Evolutionary conservation across 2,888 invertebrate genomes (phyloP).

Genomic region (Platerodrilus igneus): DNA sequence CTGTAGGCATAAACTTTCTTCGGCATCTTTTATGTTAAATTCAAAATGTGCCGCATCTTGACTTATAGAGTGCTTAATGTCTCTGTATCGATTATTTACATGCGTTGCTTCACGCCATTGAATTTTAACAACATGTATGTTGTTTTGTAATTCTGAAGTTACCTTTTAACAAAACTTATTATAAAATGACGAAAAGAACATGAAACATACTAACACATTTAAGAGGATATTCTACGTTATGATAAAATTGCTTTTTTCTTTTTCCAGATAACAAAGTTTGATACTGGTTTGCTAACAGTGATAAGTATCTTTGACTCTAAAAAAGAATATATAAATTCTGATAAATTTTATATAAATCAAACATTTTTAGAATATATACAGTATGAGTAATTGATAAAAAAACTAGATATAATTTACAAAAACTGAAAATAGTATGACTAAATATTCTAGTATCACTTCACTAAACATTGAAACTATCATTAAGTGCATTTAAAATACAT

Average conservation of each 20-base stretch:
- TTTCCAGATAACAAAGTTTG: constrained; percentile 58
- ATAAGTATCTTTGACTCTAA: constrained; percentile 54
- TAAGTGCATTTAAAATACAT: no score
- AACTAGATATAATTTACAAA: no score
- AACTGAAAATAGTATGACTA: no score
- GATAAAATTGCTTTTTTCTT: constrained; percentile 47
- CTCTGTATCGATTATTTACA: constrained; percentile 70
- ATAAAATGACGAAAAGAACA: constrained; percentile 3
- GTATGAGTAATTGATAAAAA: no score
- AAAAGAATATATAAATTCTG: no score
- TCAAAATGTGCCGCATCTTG: constrained; percentile 71
- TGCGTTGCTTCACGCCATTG: constrained; percentile 80
- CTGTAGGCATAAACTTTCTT: constrained; percentile 63
- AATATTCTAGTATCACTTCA: no score
- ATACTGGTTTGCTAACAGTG: constrained; percentile 57
- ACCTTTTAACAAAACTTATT: constrained; percentile 49
- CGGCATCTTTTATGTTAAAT: constrained; percentile 64
- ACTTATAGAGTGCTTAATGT: constrained; percentile 64
- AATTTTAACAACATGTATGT: constrained; percentile 73
- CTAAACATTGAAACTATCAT: no score
- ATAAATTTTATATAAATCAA: no score
- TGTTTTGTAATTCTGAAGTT: constrained; percentile 70
- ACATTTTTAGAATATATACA: no score
- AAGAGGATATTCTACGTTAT: constrained; percentile 53
- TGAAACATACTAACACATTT: constrained; percentile 54